Evolutionary conservation across 2,888 invertebrate species (phyloP), one percentile per base, ranked within the genome.

Genomic region (Netelia melanura): DNA sequence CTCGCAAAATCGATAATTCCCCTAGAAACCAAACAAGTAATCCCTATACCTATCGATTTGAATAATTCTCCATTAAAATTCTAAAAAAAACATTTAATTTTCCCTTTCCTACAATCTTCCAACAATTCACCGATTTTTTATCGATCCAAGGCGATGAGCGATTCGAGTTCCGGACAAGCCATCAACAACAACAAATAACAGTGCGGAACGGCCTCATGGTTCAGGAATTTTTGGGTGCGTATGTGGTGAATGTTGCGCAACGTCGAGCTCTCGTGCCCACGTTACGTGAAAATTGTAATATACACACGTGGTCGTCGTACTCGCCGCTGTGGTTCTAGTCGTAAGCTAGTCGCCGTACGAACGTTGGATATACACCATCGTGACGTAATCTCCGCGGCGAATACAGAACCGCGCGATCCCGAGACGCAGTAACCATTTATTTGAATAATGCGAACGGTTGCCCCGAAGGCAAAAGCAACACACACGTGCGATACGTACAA

Each of bases 361-460:
- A 48, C 52, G 30, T 52, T 43, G 25, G 62, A 75, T 81, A 68
- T 21, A 70, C 54, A 38, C 48, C 11, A 62, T 62, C 61, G 83
- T 83, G 74, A 79, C 79, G 79, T 56, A 79, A 83, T 21, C 62
- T 23, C 38, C 67, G 61, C 30, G 21, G 56, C 44, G 56, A 81
- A 67, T n/a, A 48, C 23, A 77, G 9, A 54, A 23, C 17, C 71
- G 25, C 48, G 58, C 67, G 64, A 58, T 64, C 25, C 56, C 75
- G 80, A 65, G 81, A 77, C 84, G 71, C 23, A 67, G 70, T 81
- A 82, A 82, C 78, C 58, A 85, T 85, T 82, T 82, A 82, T 85
- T 85, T 80, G 82, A 83, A 82, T 79, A 85, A 85, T 83, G 76
- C 76, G 82, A 79, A 82, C 68, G 65, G 71, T 52, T 71, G 85